A percentile compares a stretch with the other conserved stretches of the same genome.
Conservation (phyloP, 2,797 vertebrate species). For the Rhabdophis nuchalis region DNA sequence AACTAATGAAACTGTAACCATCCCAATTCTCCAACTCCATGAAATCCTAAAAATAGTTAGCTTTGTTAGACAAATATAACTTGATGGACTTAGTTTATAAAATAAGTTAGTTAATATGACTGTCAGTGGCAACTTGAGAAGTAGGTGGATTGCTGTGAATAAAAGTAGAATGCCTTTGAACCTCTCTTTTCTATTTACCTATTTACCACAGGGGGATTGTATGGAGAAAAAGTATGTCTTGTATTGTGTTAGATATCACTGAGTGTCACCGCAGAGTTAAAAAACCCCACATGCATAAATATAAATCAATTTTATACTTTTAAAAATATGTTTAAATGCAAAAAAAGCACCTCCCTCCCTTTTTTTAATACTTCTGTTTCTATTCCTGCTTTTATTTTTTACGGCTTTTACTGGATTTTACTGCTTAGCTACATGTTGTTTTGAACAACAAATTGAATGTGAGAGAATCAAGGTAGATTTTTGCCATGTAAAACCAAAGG, state of each 20-base stretch:
- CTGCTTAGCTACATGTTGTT: conserved; percentile 39
- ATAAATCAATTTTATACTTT: background rate
- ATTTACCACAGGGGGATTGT: background rate
- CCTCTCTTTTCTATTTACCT: background rate
- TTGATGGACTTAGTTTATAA: background rate
- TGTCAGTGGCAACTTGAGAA: background rate
- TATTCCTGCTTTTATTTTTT: conserved; percentile 29
- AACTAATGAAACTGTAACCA: background rate
- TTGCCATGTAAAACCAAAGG: conserved; percentile 11
- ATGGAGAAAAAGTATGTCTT: background rate
- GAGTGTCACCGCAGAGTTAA: background rate
- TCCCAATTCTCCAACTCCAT: background rate
- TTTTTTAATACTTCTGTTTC: background rate
- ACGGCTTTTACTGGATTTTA: conserved; percentile 43
- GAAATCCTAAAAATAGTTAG: background rate
- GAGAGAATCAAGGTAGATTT: conserved; percentile 27
- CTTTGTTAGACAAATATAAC: background rate
- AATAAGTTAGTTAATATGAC: background rate
- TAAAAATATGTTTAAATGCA: conserved; percentile 30
- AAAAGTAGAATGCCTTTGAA: background rate
- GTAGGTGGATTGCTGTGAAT: background rate
- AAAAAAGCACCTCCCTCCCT: conserved; percentile 24
- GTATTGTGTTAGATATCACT: background rate
- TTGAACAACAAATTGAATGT: conserved; percentile 33
- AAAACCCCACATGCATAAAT: background rate